Base-by-base conservation (phyloP, 2,113 vertebrate genomes). In the Aplodontia rufa region DNA sequence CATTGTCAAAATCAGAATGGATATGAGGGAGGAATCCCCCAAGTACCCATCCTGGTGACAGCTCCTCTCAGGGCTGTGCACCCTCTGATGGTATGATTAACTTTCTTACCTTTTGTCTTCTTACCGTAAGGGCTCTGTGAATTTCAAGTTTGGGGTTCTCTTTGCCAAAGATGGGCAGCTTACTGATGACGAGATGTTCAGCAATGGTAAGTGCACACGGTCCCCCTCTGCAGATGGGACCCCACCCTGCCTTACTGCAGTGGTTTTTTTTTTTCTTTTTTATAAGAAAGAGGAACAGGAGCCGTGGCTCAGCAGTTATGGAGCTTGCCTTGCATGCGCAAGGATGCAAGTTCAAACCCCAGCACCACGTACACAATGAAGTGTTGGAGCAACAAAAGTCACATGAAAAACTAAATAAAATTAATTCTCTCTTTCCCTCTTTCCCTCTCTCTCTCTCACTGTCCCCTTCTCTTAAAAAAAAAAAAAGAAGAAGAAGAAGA, bases 171-270 rank as follows among this genome's bases (percentile, higher is more conserved):
- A 99, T 5, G 99, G 99, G 51, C 99, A 99, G 98, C 99, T 99
- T 94, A 99, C 99, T 22, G 99, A 99, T 20, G 99, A 99, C 55
- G 99, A 99, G 97, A 99, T 99, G 99, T 99, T 99, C 97, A 99
- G 99, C 98, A 99, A 99, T 0, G 99, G 99, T 99, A 98, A 99
- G 98, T 95, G 64, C 45, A 83, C 30, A 11, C 84, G 71, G 16
- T 9, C 45, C 37, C 1, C 82, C 90, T 86, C 72, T 47, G 40
- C 74, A 17, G 1, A 35, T 3, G 7, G 47, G 72, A 22, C 72
- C 72, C 32, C 6, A 12, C 5, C 6, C 58, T 17, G 1, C 45
- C 58, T n/a, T 10, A 1, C 7, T 32, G 49, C 5, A 16, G 16
- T 66, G n/a, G n/a, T n/a, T n/a, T n/a, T n/a, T n/a, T n/a, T n/a